Percentiles rank a stretch among this genome's conserved stretches.
Conservation (phyloP, 2,113 vertebrate genomes). For the Sciurus niger region DNA sequence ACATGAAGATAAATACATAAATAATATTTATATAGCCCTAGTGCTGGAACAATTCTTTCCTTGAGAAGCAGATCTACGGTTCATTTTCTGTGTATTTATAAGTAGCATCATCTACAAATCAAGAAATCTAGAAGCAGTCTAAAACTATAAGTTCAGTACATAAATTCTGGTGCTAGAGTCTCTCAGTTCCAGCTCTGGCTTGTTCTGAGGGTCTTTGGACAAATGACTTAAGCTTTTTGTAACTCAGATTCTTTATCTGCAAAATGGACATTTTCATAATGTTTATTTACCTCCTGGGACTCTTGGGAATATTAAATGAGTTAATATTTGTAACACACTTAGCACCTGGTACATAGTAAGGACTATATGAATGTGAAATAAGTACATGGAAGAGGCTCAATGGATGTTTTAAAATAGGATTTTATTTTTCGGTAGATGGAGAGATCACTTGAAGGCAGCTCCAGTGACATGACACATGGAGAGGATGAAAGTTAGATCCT, state of each 20-base stretch:
- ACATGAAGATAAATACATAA: not conserved
- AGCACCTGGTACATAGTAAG: not conserved
- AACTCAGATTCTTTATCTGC: not conserved
- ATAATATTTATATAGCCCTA: not conserved
- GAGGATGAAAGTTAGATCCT: not conserved
- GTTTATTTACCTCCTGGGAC: not conserved
- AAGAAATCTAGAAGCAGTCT: not conserved
- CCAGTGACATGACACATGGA: too few relatives aligned
- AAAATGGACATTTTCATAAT: not conserved
- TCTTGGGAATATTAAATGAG: slow-evolving; percentile 1
- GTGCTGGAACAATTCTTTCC: not conserved
- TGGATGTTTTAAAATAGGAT: slow-evolving; percentile 24
- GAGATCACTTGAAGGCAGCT: not conserved
- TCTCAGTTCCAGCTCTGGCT: not conserved
- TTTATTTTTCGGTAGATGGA: not conserved
- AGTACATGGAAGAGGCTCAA: not conserved
- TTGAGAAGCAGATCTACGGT: not conserved
- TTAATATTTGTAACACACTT: not conserved
- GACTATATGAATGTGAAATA: not conserved
- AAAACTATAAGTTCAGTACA: not conserved
- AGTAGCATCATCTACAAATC: not conserved
- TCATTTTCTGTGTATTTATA: not conserved
- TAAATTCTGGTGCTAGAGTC: not conserved
- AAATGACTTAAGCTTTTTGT: not conserved
- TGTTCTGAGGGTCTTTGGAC: not conserved